Evolutionary conservation across 2,888 invertebrate genomes (phyloP).

Genomic region (Machimus rusticus): DNA sequence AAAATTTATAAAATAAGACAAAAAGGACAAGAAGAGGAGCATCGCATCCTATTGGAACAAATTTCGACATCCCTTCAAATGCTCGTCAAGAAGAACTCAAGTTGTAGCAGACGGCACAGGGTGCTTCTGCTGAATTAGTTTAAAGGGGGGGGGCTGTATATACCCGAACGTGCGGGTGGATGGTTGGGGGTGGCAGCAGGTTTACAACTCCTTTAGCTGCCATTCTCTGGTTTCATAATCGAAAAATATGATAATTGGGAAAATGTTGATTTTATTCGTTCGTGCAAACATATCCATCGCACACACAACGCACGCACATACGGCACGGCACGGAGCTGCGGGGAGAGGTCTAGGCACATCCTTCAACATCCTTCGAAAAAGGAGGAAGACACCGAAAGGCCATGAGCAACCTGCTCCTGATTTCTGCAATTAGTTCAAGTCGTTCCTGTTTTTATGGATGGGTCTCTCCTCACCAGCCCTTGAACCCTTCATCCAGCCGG

Average conservation of each 20-base stretch:
- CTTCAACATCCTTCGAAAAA: not conserved
- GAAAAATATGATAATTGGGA: constrained; percentile 48
- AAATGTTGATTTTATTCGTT: constrained; percentile 46
- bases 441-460: not conserved
- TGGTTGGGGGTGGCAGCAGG: not conserved
- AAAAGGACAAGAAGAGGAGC: not conserved
- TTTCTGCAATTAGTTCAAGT: constrained; percentile 34
- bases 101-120: not conserved
- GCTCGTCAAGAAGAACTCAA: not conserved
- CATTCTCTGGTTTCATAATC: constrained; percentile 43
- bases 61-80: constrained; percentile 38
- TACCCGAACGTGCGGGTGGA: not conserved
- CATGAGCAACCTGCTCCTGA: not conserved
- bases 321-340: not conserved
- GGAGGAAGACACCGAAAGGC: not conserved
- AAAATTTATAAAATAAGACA: constrained; percentile 42
- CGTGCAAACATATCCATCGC: not conserved
- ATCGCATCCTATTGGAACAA: not conserved
- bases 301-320: not conserved
- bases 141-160: not conserved
- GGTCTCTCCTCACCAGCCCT: not conserved
- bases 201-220: not conserved
- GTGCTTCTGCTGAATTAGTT: not conserved
- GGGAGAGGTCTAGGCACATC: not conserved
- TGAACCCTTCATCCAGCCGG: not conserved